phyloP scores from a whole-genome alignment of 1,140 invertebrate genomes.

The Trachymyrmex septentrionalis region DNA sequence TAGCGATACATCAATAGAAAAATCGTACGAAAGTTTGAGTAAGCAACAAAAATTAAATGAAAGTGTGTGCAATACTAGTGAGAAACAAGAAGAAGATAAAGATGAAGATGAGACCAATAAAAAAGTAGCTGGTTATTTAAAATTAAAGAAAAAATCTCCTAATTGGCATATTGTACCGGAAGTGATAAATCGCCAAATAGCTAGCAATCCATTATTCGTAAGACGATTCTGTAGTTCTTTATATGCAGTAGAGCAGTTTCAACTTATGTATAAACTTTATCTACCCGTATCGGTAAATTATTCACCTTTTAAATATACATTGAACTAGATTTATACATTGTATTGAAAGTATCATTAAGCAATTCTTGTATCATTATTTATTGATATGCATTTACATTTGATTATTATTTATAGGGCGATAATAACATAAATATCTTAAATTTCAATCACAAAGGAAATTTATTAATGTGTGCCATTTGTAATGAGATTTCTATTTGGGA shows the following conservation, averaged over 20 bases:
- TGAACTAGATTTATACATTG: not conserved
- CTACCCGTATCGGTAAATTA: constrained; percentile 86
- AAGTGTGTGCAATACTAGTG: not conserved
- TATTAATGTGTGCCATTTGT: constrained; percentile 95
- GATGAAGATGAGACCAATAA: constrained; percentile 78
- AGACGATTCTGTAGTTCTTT: constrained; percentile 93
- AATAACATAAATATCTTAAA: constrained; percentile 93
- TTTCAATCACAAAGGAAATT: constrained; percentile 93
- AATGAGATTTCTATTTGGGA: constrained; percentile 95
- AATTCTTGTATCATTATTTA: not conserved
- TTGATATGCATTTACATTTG: not conserved
- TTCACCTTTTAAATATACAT: constrained; percentile 13
- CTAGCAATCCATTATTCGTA: constrained; percentile 88
- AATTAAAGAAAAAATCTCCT: constrained; percentile 89
- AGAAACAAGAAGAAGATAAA: constrained; percentile 82
- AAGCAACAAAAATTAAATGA: constrained; percentile 80
- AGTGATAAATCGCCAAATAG: constrained; percentile 89
- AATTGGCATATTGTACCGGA: constrained; percentile 90
- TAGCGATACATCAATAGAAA: constrained; percentile 81
- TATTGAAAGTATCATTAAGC: not conserved
- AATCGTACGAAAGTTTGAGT: constrained; percentile 78
- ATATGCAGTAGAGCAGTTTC: constrained; percentile 93
- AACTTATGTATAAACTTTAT: constrained; percentile 91
- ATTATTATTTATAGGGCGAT: constrained; percentile 86
- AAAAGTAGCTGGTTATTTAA: constrained; percentile 86